Percentiles rank a stretch among this genome's conserved stretches.
These are phyloP conservation scores for Nasonovia ribisnigri DNA, from an alignment of 2,888 invertebrate species.

Conservation along the genomic window DNA sequence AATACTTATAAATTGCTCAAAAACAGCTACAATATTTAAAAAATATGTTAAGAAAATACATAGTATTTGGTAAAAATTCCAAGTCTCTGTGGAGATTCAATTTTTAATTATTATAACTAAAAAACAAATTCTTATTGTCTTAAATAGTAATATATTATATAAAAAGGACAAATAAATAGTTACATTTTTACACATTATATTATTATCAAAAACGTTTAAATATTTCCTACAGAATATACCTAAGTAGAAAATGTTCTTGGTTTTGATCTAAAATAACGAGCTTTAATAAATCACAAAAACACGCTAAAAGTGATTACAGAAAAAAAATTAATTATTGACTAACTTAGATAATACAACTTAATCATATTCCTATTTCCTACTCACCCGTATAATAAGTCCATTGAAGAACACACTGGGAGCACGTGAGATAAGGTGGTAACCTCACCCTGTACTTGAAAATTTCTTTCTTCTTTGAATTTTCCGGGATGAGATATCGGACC, in stretches of 20 bases:
- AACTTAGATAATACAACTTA: not conserved
- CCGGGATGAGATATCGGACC: constrained; percentile 79
- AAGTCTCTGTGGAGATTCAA: too few species aligned
- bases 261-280: not conserved
- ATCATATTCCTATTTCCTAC: not conserved
- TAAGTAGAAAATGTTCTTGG: not conserved
- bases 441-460: constrained; percentile 80
- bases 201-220: not conserved
- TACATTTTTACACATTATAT: not conserved
- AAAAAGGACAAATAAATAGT: not conserved
- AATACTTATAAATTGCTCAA: too few species aligned
- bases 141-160: too few species aligned
- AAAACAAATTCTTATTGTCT: too few species aligned
- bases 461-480: constrained; percentile 77
- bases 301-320: not conserved
- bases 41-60: too few species aligned
- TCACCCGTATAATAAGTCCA: constrained; percentile 91
- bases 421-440: constrained; percentile 85
- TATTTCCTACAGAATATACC: not conserved
- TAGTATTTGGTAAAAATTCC: too few species aligned
- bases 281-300: not conserved
- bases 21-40: too few species aligned
- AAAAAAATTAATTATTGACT: not conserved
- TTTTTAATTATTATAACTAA: not conserved
- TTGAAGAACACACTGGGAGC: constrained; percentile 90